Base-by-base conservation (phyloP, 2,888 invertebrate species). In the Drosophila sordidula region DNA sequence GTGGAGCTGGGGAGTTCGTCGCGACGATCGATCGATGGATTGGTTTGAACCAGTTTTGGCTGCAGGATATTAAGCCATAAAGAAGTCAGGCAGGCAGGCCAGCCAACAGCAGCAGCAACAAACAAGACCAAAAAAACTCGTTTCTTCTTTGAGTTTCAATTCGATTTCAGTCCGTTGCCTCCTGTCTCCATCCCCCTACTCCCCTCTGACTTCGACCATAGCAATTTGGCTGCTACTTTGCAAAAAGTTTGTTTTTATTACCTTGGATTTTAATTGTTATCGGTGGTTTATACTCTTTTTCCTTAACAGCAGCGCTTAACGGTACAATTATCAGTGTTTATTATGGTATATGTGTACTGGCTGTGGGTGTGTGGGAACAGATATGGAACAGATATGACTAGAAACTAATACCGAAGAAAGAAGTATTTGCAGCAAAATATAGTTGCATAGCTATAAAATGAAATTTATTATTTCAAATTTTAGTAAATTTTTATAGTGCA, bases 11-110 rank as follows among this genome's bases (percentile, higher is more conserved):
- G 22, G 45, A 36, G 46, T 42, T 69, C 47, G 54, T 22, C 54
- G 59, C 66, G 59, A 50, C 67, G 77, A 64, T 52, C 80, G 61
- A 69, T 80, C 78, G 75, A 59, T 78, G 70, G 45, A 69, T 65
- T 54, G 54, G 58, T 54, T 68, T 86, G 84, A 82, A 82, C 82
- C 88, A 82, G 82, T 82, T 82, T 82, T 83, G 52, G 45, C 87
- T 70, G 77, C 87, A 82, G 88, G 82, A 82, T 82, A 82, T 82
- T 82, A 70, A 82, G 87, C 80, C 77, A 82, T 82, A 83, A 82
- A 78, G 74, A 83, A 66, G 9, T 8, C 66, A 70, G 51, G 75
- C 77, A 66, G 41, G 39, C 34, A 32, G 14, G 42, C 8, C 38
- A 52, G 47, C 44, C 41, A 55, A 45, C 22, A 46, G 6, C 42